Evolutionary conservation across 2,113 vertebrate species (phyloP).

Genomic region (Odobenus rosmarus): DNA sequence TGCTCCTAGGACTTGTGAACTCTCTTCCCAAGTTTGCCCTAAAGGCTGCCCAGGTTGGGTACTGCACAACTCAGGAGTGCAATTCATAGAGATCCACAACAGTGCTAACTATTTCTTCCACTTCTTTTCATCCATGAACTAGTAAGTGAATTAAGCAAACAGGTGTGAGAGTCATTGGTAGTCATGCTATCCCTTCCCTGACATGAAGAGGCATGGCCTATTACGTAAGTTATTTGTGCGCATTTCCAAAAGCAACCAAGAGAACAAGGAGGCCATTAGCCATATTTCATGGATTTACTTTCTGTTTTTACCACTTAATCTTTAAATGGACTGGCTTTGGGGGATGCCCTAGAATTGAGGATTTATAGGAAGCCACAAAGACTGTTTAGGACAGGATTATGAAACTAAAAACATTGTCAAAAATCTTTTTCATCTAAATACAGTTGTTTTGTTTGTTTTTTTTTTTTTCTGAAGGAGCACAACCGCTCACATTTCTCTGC

Average conservation of each 20-base stretch:
- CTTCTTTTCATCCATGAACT: not conserved
- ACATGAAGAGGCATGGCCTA: not conserved
- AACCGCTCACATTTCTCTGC: not conserved
- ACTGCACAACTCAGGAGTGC: not conserved
- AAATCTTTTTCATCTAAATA: conserved; percentile 20
- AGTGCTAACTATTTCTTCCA: not conserved
- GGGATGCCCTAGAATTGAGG: not conserved
- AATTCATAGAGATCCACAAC: not conserved
- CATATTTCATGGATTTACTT: not conserved
- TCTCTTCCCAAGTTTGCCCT: not conserved
- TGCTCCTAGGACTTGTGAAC: fast-evolving
- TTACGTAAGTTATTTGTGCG: not conserved
- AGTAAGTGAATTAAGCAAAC: not conserved
- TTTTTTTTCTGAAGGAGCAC: not conserved
- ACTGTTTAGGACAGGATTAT: not conserved
- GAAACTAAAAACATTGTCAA: conserved; percentile 29
- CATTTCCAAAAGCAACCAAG: not conserved
- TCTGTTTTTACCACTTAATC: conserved; percentile 48
- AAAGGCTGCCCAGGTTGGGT: not conserved
- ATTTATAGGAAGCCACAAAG: conserved; percentile 21
- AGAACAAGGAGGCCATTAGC: not conserved
- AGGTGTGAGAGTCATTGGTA: not conserved
- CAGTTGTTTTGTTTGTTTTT: not conserved
- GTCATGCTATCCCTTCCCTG: not conserved
- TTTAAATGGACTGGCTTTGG: conserved; percentile 52